A percentile compares a stretch with the other conserved stretches of the same genome.
Evolutionary conservation across 2,888 invertebrate species (phyloP).

Genomic region (Aspidiotus destructor): DNA sequence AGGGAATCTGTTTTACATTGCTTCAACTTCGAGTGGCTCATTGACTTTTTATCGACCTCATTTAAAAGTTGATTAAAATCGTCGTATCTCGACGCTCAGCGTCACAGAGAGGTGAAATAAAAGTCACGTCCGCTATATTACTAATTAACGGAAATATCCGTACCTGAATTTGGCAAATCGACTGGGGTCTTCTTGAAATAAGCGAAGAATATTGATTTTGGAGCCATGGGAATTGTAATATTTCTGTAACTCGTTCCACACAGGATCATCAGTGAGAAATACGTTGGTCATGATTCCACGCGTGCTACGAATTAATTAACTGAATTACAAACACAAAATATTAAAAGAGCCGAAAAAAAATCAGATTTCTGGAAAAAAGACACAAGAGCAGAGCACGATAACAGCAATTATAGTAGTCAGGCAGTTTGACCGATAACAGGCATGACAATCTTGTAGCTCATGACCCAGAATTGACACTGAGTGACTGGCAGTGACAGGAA

Average conservation of each 20-base stretch:
- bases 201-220: conserved; percentile 67
- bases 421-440: not conserved
- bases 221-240: conserved; percentile 61
- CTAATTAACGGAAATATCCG: not conserved
- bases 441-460: too few species aligned
- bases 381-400: too few species aligned
- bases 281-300: not conserved
- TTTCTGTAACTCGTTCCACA: conserved; percentile 64
- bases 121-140: not conserved
- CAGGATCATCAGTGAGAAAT: conserved; percentile 48
- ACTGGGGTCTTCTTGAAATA: conserved; percentile 69
- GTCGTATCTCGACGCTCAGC: too few species aligned
- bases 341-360: not conserved
- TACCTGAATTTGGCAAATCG: conserved; percentile 90
- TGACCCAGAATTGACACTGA: too few species aligned
- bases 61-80: too few species aligned
- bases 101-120: too few species aligned
- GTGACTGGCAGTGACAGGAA: too few species aligned
- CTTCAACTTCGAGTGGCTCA: too few species aligned
- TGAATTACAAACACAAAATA: not conserved
- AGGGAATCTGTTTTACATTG: not conserved
- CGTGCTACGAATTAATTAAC: too few species aligned
- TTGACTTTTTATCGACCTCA: too few species aligned
- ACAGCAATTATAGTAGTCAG: too few species aligned
- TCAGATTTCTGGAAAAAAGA: not conserved